phyloP scores from a whole-genome alignment of 2,797 vertebrate species.

The Staurois parvus region DNA sequence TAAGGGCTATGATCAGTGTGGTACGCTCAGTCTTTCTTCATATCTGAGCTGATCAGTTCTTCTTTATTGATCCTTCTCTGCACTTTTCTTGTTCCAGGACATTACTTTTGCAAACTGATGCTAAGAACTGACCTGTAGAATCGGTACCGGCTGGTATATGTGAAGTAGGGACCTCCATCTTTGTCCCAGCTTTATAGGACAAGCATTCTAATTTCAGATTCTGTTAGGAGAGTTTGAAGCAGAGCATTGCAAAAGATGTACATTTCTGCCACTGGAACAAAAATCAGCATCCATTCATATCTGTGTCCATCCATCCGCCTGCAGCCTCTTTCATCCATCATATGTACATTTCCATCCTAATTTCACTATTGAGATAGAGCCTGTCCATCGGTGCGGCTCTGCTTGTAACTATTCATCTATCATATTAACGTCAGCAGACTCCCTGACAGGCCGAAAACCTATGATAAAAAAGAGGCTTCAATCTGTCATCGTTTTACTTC shows the following conservation, averaged over 20 bases:
- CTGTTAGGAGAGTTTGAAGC: neutral
- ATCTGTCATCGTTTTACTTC: slow-evolving; percentile 25
- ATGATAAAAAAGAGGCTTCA: slow-evolving; percentile 3
- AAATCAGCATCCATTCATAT: neutral
- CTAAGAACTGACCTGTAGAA: no score
- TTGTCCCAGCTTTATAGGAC: neutral
- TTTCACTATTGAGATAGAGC: neutral
- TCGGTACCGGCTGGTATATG: no score
- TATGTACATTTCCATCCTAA: neutral
- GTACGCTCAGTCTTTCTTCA: no score
- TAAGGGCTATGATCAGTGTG: no score
- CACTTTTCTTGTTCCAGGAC: no score
- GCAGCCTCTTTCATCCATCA: neutral
- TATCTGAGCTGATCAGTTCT: no score
- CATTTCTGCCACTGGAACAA: neutral
- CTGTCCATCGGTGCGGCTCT: neutral
- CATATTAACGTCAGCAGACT: neutral
- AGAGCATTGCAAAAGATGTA: neutral
- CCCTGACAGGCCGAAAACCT: slow-evolving; percentile 3
- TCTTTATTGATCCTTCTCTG: no score
- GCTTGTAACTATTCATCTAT: slow-evolving; percentile 33
- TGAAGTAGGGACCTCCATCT: no score
- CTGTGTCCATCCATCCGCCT: neutral
- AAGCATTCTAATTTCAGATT: neutral
- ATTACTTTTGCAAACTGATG: no score